These are phyloP conservation scores for Nomada lathburiana DNA, from an alignment of 2,888 invertebrate genomes.

Conservation along the genomic window DNA sequence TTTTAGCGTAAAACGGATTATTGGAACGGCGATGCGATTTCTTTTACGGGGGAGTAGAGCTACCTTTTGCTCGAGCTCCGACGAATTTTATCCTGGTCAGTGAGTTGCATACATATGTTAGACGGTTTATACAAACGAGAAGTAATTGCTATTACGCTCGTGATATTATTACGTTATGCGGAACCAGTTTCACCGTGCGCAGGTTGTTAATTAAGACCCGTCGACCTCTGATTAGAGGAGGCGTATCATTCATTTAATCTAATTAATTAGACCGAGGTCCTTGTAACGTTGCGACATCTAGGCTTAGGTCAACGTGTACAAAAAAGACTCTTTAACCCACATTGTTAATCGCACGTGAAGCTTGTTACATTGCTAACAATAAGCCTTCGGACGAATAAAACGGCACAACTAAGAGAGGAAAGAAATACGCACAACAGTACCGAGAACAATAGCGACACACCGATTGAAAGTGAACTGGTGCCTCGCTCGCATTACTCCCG, in stretches of 20 bases:
- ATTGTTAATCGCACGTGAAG: background rate
- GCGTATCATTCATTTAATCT: background rate
- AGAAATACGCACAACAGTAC: too few species aligned
- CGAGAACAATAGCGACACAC: too few species aligned
- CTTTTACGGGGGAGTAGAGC: background rate
- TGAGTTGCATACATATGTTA: too few species aligned
- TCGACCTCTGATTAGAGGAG: background rate
- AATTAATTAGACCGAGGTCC: background rate
- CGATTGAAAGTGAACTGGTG: background rate
- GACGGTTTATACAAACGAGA: background rate
- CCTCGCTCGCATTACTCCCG: background rate
- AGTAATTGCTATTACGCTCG: background rate
- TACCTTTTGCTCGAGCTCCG: background rate
- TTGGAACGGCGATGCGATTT: background rate
- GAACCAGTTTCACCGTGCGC: background rate
- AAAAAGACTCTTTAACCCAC: background rate
- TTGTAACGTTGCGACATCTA: background rate
- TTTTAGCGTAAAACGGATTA: slow-evolving; percentile 45
- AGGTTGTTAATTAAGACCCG: background rate
- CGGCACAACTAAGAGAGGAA: too few species aligned
- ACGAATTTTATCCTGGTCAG: background rate
- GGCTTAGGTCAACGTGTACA: background rate
- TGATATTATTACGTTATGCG: background rate
- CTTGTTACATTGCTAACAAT: too few species aligned
- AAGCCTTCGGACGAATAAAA: too few species aligned